phyloP scores from a whole-genome alignment of 1,140 invertebrate genomes.

The Prorops nasuta region DNA sequence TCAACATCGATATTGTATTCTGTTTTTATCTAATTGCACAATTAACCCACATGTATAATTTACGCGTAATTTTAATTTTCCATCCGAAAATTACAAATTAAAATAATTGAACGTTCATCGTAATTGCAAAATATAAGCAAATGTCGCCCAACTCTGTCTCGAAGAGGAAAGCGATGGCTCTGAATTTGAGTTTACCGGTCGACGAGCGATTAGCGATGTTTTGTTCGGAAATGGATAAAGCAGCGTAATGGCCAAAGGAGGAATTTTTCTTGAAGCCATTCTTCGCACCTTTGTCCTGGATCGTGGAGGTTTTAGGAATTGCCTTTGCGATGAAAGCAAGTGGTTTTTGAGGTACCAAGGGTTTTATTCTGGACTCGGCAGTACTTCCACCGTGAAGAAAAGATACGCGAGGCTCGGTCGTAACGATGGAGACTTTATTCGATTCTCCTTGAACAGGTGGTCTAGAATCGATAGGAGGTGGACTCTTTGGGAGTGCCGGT shows the following conservation, averaged over 20 bases:
- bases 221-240: constrained; percentile 18
- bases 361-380: constrained; percentile 39
- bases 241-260: constrained; percentile 10
- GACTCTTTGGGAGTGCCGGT: constrained; percentile 65
- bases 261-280: constrained; percentile 5
- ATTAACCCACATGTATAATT: too few relatives aligned
- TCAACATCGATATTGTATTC: too few relatives aligned
- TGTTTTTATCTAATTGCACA: too few relatives aligned
- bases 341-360: constrained; percentile 42
- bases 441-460: constrained; percentile 8
- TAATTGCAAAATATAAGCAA: too few relatives aligned
- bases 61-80: too few relatives aligned
- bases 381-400: constrained; percentile 64
- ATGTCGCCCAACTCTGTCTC: too few relatives aligned
- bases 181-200: too few relatives aligned
- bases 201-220: constrained; percentile 9
- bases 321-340: constrained; percentile 17
- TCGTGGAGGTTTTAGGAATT: not conserved
- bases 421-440: constrained; percentile 19
- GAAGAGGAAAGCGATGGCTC: too few relatives aligned
- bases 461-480: constrained; percentile 51
- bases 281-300: not conserved
- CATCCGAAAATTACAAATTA: too few relatives aligned
- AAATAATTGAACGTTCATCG: too few relatives aligned
- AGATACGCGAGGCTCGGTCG: constrained; percentile 64